Evolutionary conservation across 2,888 invertebrate genomes (phyloP).

Genomic region (Dryomyza anilis): DNA sequence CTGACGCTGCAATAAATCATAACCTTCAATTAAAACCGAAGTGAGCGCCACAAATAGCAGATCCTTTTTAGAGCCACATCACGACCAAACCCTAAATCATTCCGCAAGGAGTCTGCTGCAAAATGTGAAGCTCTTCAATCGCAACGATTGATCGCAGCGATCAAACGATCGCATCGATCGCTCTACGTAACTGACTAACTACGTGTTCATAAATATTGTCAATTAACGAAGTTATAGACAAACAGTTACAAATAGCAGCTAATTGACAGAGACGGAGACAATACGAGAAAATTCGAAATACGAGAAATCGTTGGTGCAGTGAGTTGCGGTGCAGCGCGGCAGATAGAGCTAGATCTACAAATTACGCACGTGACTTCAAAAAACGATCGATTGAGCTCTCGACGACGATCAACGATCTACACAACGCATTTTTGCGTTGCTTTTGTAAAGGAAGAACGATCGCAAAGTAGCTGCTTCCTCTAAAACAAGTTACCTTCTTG

Average conservation of each 20-base stretch:
- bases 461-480: slow-evolving; percentile 23
- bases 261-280: slow-evolving; percentile 47
- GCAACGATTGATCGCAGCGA: neutral
- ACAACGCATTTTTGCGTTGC: too few relatives aligned
- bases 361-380: slow-evolving; percentile 27
- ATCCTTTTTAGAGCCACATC: neutral
- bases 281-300: neutral
- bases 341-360: slow-evolving; percentile 19
- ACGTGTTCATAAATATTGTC: slow-evolving; percentile 58
- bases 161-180: slow-evolving; percentile 33
- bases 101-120: too few relatives aligned
- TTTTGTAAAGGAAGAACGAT: neutral
- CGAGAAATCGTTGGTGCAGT: neutral
- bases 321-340: neutral
- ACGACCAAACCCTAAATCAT: too few relatives aligned
- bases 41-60: neutral
- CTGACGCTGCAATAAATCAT: slow-evolving; percentile 5
- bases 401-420: neutral
- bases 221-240: slow-evolving; percentile 42
- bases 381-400: neutral
- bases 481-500: slow-evolving; percentile 48
- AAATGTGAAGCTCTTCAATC: neutral
- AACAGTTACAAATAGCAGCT: slow-evolving; percentile 50
- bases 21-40: slow-evolving; percentile 28
- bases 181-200: too few relatives aligned